phyloP scores from a whole-genome alignment of 1,140 invertebrate species.

The Lanistes nyassanus region DNA sequence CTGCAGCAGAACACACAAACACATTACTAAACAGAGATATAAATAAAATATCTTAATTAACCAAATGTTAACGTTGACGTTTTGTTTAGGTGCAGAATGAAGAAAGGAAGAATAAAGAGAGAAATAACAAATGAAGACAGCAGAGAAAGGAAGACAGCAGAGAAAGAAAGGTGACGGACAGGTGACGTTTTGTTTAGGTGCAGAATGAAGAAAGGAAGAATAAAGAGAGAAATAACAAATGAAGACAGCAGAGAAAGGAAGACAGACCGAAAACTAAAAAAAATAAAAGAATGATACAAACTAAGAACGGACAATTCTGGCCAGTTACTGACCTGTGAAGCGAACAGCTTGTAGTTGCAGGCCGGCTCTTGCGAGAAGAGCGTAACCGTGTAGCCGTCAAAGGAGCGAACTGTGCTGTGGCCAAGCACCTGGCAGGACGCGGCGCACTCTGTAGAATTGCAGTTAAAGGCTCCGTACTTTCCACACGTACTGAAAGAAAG shows the following conservation, averaged over 20 bases:
- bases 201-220: too few species aligned
- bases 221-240: too few species aligned
- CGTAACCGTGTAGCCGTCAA: slow-evolving; percentile 35
- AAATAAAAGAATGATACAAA: too few species aligned
- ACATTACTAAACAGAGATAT: background rate
- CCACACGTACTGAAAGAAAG: slow-evolving; percentile 69
- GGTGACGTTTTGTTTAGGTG: too few species aligned
- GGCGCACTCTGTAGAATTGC: slow-evolving; percentile 65
- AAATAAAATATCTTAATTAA: background rate
- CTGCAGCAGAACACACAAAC: background rate
- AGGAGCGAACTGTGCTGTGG: slow-evolving; percentile 28
- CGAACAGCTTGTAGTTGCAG: slow-evolving; percentile 37
- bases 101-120: too few species aligned
- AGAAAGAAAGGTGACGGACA: background rate
- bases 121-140: too few species aligned
- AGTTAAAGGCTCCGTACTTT: slow-evolving; percentile 60
- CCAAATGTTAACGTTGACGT: background rate
- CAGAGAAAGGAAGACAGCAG: background rate
- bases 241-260: too few species aligned
- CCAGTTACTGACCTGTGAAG: slow-evolving; percentile 3
- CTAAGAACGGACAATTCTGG: too few species aligned
- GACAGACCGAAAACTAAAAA: too few species aligned
- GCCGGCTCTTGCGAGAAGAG: slow-evolving; percentile 57
- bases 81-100: too few species aligned
- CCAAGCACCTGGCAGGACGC: slow-evolving; percentile 76